Conservation (phyloP, 2,888 invertebrate genomes). For the Suillia variegata region DNA sequence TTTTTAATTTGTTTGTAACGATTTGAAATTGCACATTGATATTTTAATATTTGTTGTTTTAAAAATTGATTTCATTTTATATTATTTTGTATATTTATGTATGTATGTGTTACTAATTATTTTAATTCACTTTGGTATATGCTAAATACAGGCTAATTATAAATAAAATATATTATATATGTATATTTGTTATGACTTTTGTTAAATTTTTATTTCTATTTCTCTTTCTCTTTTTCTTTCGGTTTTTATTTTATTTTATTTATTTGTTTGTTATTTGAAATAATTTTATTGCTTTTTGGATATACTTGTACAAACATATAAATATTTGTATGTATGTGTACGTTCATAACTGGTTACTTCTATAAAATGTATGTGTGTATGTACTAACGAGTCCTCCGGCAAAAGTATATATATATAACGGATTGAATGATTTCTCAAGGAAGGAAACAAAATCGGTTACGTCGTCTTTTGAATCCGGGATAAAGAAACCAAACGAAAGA, state of each 20-base stretch:
- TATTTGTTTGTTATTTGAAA: conserved; percentile 31
- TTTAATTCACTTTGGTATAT: conserved; percentile 31
- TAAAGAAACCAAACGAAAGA: no score
- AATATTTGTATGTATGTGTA: no score
- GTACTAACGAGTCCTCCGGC: no score
- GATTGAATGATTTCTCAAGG: no score
- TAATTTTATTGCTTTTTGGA: conserved; percentile 55
- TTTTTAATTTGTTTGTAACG: conserved; percentile 35
- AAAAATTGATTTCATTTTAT: conserved; percentile 45
- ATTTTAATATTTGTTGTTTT: conserved; percentile 26
- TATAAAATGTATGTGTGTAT: no score
- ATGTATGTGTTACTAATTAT: conserved; percentile 33
- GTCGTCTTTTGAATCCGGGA: no score
- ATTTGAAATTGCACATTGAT: conserved; percentile 55
- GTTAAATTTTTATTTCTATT: conserved; percentile 32
- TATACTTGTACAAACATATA: conserved; percentile 38
- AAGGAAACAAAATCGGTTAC: no score
- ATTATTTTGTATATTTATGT: conserved; percentile 24
- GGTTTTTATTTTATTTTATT: conserved; percentile 22
- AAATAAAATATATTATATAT: conserved; percentile 46
- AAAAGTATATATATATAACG: no score
- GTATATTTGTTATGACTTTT: conserved; percentile 40
- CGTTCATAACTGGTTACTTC: no score
- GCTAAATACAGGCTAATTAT: conserved; percentile 43
- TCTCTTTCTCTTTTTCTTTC: conserved; percentile 24